Percentiles rank a stretch among this genome's conserved stretches.
Evolutionary conservation across 2,797 vertebrate genomes (phyloP).

Genomic region (Argyrosomus regius): DNA sequence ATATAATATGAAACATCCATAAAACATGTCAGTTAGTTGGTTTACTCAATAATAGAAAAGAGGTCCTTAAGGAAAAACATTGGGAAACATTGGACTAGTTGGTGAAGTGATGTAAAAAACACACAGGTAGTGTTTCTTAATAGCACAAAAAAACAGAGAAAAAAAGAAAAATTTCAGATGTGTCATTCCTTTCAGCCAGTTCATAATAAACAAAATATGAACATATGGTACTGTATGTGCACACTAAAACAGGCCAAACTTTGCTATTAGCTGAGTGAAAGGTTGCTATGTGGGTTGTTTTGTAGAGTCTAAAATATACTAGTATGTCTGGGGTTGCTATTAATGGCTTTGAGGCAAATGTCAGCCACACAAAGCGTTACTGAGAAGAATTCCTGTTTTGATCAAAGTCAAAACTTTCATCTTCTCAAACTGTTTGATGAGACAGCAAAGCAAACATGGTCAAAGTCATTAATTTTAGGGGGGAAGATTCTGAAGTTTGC

Average conservation of each 20-base stretch:
- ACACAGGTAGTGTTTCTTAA: not conserved
- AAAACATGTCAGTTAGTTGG: too few relatives aligned
- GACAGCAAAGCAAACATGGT: not conserved
- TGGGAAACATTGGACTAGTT: not conserved
- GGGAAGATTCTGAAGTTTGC: not conserved
- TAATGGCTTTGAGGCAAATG: not conserved
- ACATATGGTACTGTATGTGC: not conserved
- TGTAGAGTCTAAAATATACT: not conserved
- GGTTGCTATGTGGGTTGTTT: not conserved
- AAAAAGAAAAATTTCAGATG: not conserved
- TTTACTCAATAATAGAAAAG: too few relatives aligned
- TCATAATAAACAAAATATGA: not conserved
- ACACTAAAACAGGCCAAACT: not conserved
- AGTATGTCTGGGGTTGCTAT: not conserved
- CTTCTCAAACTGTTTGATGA: not conserved
- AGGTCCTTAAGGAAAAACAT: too few relatives aligned
- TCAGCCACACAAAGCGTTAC: not conserved
- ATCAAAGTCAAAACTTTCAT: not conserved
- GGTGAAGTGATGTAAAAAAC: not conserved
- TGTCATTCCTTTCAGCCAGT: not conserved
- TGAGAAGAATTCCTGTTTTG: not conserved
- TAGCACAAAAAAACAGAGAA: too few relatives aligned
- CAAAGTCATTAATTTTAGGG: not conserved
- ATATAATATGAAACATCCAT: too few relatives aligned
- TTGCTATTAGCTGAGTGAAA: conserved; percentile 1